phyloP scores from a whole-genome alignment of 2,113 vertebrate genomes.

The Thalassarche chlororhynchos region DNA sequence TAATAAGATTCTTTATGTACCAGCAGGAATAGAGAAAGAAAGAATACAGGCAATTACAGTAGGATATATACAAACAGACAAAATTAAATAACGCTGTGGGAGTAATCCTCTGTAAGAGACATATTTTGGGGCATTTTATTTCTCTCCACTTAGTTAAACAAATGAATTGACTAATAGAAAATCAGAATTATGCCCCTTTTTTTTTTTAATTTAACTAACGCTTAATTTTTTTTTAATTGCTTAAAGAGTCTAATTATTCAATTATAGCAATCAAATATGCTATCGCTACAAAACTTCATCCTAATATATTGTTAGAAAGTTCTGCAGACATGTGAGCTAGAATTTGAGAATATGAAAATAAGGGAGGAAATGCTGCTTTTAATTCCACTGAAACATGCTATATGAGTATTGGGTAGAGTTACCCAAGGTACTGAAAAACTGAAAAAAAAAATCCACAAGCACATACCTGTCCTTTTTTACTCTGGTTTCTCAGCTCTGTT shows the following conservation, averaged over 20 bases:
- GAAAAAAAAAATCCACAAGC: background rate
- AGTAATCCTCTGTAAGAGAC: background rate
- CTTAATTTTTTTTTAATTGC: background rate
- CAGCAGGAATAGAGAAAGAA: background rate
- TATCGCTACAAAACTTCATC: background rate
- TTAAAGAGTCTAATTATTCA: background rate
- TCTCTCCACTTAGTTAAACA: background rate
- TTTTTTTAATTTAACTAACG: background rate
- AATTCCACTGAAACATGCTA: background rate
- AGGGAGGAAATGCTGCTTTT: background rate
- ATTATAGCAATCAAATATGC: background rate
- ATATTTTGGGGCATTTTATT: background rate
- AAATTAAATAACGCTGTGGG: background rate
- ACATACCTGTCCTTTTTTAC: background rate
- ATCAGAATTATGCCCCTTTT: background rate
- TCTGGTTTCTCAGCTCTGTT: background rate
- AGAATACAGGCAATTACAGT: background rate
- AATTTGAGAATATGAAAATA: background rate
- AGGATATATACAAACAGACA: background rate
- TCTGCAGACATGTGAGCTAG: background rate
- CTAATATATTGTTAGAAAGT: background rate
- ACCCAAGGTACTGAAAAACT: background rate
- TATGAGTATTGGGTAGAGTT: background rate
- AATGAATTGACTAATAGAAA: background rate
- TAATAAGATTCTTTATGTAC: conserved; percentile 6